Evolutionary conservation across 1,140 invertebrate genomes (phyloP), one percentile per base, ranked within the genome.

Genomic region (Drosophila punjabiensis): DNA sequence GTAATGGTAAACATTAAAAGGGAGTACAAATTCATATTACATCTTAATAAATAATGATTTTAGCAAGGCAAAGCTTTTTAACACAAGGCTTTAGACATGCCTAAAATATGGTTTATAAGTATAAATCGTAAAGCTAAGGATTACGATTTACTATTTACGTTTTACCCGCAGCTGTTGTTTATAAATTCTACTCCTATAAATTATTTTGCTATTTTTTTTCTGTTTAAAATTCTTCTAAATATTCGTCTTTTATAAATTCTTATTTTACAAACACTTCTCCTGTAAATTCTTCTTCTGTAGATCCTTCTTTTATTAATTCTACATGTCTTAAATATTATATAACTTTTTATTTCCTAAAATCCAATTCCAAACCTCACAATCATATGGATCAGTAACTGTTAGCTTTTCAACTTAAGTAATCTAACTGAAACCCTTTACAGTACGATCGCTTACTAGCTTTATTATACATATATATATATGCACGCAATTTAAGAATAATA

Each of bases 1-100:
- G 6, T 35, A 24, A 20, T 18, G 18, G 18, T 7, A 24, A 24
- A 69, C 30, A 78, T 10, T 28, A 30, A 56, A 33, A 63, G 30
- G 1, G 11, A 53, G 5, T 3, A 4, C 18, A 32, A 18, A 52
- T 1, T 11, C 11, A 14, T 14, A 6, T 28, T 1, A 16, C 24
- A 48, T 13, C 9, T 8, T 3, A 48, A 16, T 48, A 16, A 50
- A 50, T 14, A 4, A 6, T 48, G 13, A 9, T 16, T 48, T 48
- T 37, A 16, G n/a, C 41, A 28, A 24, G 45, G 14, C 3, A 3
- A 11, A 35, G 11, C 18, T 1, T 6, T 47, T 20, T 14, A 7
- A 0, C 14, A 14, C 7, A 14, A 16, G 1, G 4, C 2, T 3
- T 14, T 7, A 24, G 47, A 48, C 13, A 48, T 30, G 4, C 16